A percentile compares a stretch with the other conserved stretches of the same genome.
Evolutionary conservation across 2,888 invertebrate species (phyloP).

Genomic region (Abscondita cerata): DNA sequence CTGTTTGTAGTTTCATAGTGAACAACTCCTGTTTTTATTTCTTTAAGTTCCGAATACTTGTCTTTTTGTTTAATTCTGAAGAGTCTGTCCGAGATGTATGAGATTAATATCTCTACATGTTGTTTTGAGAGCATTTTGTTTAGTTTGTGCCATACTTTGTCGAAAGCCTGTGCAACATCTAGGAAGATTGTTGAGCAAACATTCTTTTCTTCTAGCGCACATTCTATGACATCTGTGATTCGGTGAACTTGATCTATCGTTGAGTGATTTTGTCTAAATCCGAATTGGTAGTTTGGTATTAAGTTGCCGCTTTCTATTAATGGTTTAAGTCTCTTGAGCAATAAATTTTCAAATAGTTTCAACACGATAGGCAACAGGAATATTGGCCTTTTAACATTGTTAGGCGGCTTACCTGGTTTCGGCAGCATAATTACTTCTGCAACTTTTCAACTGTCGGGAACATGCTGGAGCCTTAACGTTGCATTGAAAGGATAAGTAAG

Average conservation of each 20-base stretch:
- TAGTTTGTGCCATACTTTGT: conserved; percentile 37
- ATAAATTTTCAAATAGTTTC: conserved; percentile 43
- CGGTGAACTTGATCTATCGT: conserved; percentile 40
- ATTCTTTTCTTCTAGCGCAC: conserved; percentile 20
- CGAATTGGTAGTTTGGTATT: conserved; percentile 35
- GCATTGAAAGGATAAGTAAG: conserved; percentile 22
- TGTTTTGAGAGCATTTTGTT: conserved; percentile 20
- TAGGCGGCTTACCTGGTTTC: conserved; percentile 5
- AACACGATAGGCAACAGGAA: conserved; percentile 39
- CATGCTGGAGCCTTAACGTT: conserved; percentile 16
- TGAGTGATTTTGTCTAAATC: conserved; percentile 36
- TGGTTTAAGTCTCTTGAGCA: conserved; percentile 31
- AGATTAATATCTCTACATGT: conserved; percentile 22
- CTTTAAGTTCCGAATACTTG: conserved; percentile 15
- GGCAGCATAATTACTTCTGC: conserved; percentile 41
- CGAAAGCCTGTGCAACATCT: conserved; percentile 34
- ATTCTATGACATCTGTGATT: conserved; percentile 27
- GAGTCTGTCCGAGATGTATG: conserved; percentile 19
- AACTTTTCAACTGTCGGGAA: conserved; percentile 32
- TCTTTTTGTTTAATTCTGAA: conserved; percentile 24
- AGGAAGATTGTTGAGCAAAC: conserved; percentile 30
- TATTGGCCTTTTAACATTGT: conserved; percentile 39
- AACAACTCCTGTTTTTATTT: conserved; percentile 12
- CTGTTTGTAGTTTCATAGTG: background rate
- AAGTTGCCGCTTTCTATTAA: conserved; percentile 26